Evolutionary conservation across 2,797 vertebrate genomes (phyloP).

Genomic region (Pteropus rufus): DNA sequence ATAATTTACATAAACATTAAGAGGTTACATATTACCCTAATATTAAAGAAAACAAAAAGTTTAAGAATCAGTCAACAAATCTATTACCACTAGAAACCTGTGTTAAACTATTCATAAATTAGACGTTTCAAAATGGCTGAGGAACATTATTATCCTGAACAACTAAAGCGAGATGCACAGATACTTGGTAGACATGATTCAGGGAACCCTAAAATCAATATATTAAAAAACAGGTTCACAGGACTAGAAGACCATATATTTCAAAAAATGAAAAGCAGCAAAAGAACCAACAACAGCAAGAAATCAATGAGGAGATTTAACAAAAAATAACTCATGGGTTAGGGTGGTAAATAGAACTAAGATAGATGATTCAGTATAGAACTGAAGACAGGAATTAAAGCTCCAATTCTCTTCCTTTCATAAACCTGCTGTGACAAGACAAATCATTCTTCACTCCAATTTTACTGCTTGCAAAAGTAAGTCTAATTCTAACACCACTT

Average conservation of each 20-base stretch:
- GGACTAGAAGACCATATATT: background rate
- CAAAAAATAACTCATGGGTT: background rate
- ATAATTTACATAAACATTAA: slow-evolving; percentile 1
- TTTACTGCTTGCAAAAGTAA: slow-evolving; percentile 25
- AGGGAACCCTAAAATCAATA: background rate
- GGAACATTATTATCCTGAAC: background rate
- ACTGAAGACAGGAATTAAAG: background rate
- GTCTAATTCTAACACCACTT: background rate
- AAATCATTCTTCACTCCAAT: background rate
- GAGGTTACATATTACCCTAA: background rate
- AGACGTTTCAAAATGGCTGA: background rate
- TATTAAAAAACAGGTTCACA: background rate
- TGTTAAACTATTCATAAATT: background rate
- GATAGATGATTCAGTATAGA: background rate
- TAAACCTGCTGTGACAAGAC: background rate
- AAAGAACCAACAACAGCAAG: background rate
- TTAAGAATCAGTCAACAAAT: background rate
- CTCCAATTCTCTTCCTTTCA: background rate
- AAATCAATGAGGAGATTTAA: slow-evolving; percentile 20
- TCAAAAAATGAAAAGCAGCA: background rate
- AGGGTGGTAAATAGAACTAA: background rate
- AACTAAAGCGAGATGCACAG: background rate
- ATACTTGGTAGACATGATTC: background rate
- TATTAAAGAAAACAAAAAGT: background rate
- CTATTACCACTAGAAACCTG: background rate